Evolutionary conservation across 2,888 invertebrate species (phyloP).

Genomic region (Epistrophe grossulariae): DNA sequence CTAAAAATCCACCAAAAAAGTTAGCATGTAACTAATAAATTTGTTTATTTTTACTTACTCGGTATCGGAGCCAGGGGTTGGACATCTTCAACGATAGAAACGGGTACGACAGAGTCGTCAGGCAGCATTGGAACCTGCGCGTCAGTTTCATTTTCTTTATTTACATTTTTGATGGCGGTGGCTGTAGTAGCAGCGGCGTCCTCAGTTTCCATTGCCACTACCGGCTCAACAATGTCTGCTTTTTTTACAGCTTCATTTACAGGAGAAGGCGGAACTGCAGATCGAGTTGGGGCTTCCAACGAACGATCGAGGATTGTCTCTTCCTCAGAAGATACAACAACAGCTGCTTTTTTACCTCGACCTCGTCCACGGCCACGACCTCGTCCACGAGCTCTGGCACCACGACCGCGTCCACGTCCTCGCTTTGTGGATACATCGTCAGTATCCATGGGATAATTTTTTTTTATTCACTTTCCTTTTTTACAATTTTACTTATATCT

Average conservation of each 20-base stretch:
- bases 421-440: slow-evolving; percentile 80
- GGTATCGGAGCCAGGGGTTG: slow-evolving; percentile 79
- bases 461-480: background rate
- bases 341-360: slow-evolving; percentile 89
- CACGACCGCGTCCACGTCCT: slow-evolving; percentile 82
- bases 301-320: slow-evolving; percentile 84
- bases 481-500: background rate
- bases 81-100: slow-evolving; percentile 70
- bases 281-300: slow-evolving; percentile 76
- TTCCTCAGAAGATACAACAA: slow-evolving; percentile 88
- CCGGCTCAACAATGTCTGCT: slow-evolving; percentile 47
- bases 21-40: background rate
- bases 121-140: slow-evolving; percentile 1
- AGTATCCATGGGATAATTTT: slow-evolving; percentile 67
- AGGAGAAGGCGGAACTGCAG: background rate
- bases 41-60: slow-evolving; percentile 78
- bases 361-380: slow-evolving; percentile 92
- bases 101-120: slow-evolving; percentile 11
- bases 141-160: slow-evolving; percentile 80
- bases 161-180: slow-evolving; percentile 79
- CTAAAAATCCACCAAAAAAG: slow-evolving; percentile 81
- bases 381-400: slow-evolving; percentile 88
- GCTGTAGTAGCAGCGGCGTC: slow-evolving; percentile 80
- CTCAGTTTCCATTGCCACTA: slow-evolving; percentile 82
- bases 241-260: slow-evolving; percentile 62